These are phyloP conservation scores for Caenorhabditis sp. DNA, from an alignment of 2,888 invertebrate species.

Conservation along the genomic window DNA sequence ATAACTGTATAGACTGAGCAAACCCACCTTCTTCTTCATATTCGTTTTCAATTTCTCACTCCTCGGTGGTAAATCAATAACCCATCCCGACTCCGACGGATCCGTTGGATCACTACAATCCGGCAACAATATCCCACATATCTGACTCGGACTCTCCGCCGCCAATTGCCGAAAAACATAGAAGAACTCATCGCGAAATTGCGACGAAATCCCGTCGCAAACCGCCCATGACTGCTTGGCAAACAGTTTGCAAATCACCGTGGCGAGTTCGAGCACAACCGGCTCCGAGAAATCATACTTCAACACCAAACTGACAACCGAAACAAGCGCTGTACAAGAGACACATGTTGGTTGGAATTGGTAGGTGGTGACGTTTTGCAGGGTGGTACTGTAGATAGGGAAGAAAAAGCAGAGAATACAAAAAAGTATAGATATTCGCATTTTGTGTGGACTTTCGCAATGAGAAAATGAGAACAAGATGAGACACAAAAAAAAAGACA, in stretches of 20 bases:
- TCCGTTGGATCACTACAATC: constrained; percentile 74
- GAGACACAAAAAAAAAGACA: too few relatives aligned
- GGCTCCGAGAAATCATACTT: constrained; percentile 58
- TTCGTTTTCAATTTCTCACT: constrained; percentile 5
- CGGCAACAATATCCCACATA: constrained; percentile 64
- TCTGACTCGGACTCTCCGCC: constrained; percentile 50
- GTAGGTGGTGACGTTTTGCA: background rate
- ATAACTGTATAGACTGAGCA: too few relatives aligned
- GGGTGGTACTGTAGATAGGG: background rate
- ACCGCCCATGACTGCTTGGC: constrained; percentile 60
- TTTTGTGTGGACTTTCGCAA: background rate
- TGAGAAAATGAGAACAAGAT: background rate
- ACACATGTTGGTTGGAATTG: constrained; percentile 33
- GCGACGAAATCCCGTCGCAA: constrained; percentile 67
- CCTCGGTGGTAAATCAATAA: constrained; percentile 43
- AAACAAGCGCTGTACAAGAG: constrained; percentile 22
- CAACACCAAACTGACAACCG: constrained; percentile 33
- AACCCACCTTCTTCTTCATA: too few relatives aligned
- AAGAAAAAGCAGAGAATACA: background rate
- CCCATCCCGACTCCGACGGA: constrained; percentile 65
- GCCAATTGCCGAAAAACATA: constrained; percentile 64
- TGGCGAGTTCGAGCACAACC: constrained; percentile 59
- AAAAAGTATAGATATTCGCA: constrained; percentile 1
- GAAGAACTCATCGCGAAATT: constrained; percentile 67
- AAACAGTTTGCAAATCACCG: constrained; percentile 60